Percentiles rank a stretch among this genome's conserved stretches.
These are phyloP conservation scores for Ciconia stormi DNA, from an alignment of 2,113 vertebrate species.

Conservation along the genomic window DNA sequence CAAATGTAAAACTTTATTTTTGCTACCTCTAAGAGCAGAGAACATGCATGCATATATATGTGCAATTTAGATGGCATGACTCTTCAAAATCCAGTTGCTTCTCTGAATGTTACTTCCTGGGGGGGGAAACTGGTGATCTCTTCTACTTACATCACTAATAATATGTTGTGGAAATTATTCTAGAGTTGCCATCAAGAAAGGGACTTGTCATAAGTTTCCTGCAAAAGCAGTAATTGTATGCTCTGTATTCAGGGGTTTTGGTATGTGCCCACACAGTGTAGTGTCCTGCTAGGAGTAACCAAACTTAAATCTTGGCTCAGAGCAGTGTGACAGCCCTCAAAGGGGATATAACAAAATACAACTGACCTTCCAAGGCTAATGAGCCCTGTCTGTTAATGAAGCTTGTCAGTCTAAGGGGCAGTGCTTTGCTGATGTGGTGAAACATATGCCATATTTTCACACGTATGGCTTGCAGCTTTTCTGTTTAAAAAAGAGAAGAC, in stretches of 20 bases:
- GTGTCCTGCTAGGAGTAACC: background rate
- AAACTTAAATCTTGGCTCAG: background rate
- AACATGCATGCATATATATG: background rate
- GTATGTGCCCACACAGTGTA: background rate
- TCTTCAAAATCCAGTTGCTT: background rate
- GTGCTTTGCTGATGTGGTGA: background rate
- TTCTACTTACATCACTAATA: background rate
- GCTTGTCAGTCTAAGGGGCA: background rate
- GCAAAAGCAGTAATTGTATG: background rate
- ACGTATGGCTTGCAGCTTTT: background rate
- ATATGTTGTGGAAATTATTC: background rate
- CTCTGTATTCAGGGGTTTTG: background rate
- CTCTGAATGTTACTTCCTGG: background rate
- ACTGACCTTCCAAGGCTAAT: background rate
- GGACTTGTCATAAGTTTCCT: background rate
- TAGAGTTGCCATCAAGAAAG: background rate
- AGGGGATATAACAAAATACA: background rate
- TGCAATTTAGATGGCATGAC: background rate
- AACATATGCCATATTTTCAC: background rate
- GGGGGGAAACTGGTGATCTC: background rate
- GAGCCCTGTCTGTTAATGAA: background rate
- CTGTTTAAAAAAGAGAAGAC: background rate
- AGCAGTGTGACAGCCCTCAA: background rate
- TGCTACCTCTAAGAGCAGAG: background rate
- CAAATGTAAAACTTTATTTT: background rate